Percentiles rank a stretch among this genome's conserved stretches.
Evolutionary conservation across 2,888 invertebrate genomes (phyloP).

Genomic region (Zaprionus bogoriensis): DNA sequence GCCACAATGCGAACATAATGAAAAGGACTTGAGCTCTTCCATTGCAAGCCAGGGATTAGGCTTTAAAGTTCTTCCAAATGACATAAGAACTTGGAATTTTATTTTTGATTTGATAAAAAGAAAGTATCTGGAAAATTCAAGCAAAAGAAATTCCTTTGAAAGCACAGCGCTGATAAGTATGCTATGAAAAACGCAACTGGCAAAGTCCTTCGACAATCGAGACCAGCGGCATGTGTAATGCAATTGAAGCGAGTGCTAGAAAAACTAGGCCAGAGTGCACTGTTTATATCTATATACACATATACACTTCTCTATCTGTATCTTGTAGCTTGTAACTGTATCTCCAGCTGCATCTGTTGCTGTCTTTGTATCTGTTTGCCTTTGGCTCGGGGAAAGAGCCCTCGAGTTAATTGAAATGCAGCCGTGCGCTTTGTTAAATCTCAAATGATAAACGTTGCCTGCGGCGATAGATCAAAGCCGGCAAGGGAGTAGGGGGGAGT

Average conservation of each 20-base stretch:
- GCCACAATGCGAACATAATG: conserved; percentile 32
- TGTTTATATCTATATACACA: conserved; percentile 10
- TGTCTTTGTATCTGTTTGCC: conserved; percentile 39
- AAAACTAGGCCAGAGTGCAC: conserved; percentile 6
- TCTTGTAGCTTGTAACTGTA: conserved; percentile 1
- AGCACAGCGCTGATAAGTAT: conserved; percentile 22
- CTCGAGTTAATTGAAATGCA: conserved; percentile 67
- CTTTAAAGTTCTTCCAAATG: no score
- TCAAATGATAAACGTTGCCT: conserved; percentile 43
- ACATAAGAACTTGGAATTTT: no score
- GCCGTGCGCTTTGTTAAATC: conserved; percentile 51
- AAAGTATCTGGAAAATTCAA: no score
- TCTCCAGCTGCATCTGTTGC: conserved; percentile 8
- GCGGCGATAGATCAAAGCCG: conserved; percentile 34
- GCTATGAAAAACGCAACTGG: conserved; percentile 1
- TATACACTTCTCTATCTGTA: background rate
- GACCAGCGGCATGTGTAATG: background rate
- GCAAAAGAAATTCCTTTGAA: no score
- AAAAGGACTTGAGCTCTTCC: conserved; percentile 12
- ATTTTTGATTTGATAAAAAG: background rate
- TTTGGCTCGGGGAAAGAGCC: conserved; percentile 42
- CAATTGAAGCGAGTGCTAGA: conserved; percentile 36
- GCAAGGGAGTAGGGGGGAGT: conserved; percentile 4
- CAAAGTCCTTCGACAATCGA: background rate
- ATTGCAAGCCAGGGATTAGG: conserved; percentile 15